Evolutionary conservation across 2,113 vertebrate genomes (phyloP).

Genomic region (Cryptoleucopteryx plumbea): DNA sequence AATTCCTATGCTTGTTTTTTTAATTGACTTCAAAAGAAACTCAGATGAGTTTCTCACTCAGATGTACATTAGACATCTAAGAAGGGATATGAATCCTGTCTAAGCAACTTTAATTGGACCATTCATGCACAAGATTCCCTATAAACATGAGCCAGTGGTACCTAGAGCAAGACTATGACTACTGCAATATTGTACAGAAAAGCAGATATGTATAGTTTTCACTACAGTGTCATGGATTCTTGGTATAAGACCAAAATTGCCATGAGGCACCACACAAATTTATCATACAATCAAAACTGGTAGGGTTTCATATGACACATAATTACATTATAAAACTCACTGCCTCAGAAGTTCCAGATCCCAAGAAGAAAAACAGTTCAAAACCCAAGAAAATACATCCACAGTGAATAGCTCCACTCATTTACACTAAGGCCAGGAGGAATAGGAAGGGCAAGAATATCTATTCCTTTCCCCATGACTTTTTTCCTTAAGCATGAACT

Average conservation of each 20-base stretch:
- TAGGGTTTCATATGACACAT: not conserved
- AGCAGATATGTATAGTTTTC: not conserved
- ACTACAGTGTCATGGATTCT: not conserved
- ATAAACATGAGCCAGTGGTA: not conserved
- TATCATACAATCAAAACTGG: not conserved
- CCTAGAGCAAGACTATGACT: not conserved
- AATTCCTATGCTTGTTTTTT: not conserved
- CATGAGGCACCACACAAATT: not conserved
- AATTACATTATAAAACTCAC: not conserved
- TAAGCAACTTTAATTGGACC: not conserved
- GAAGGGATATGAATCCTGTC: not conserved
- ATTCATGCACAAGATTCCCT: not conserved
- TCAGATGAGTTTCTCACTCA: not conserved
- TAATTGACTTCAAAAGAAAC: not conserved
- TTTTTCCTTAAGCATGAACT: not conserved
- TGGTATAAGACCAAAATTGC: not conserved
- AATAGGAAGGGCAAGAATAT: not conserved
- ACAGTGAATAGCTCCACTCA: not conserved
- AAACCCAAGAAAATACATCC: not conserved
- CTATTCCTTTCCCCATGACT: not conserved
- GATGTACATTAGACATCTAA: not conserved
- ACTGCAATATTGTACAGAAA: not conserved
- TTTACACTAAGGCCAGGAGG: not conserved
- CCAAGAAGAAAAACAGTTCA: not conserved
- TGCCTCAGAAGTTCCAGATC: not conserved